These are phyloP conservation scores for Otus sunia DNA, from an alignment of 2,113 vertebrate genomes.

Conservation along the genomic window DNA sequence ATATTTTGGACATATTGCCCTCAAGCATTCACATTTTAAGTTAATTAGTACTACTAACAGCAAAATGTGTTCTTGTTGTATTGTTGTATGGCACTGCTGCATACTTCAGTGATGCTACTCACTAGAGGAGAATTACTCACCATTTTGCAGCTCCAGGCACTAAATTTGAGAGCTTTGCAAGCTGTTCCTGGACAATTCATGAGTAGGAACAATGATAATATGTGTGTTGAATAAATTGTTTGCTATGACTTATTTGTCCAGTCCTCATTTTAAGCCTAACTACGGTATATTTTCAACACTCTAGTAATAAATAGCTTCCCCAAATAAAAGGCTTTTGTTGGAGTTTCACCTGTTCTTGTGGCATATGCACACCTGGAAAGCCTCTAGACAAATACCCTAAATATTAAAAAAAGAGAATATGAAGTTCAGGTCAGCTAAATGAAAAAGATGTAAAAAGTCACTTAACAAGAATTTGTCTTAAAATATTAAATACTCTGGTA, in stretches of 20 bases:
- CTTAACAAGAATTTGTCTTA: neutral
- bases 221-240: constrained; percentile 13
- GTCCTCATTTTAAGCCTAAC: neutral
- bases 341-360: neutral
- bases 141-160: neutral
- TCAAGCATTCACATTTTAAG: neutral
- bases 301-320: constrained; percentile 5
- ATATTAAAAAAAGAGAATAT: constrained; percentile 9
- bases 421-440: neutral
- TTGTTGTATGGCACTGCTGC: rapidly evolving
- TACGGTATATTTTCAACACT: neutral
- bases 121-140: neutral
- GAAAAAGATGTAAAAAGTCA: neutral
- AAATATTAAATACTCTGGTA: neutral
- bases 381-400: neutral
- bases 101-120: neutral
- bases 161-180: neutral
- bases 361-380: neutral
- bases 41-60: neutral
- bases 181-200: neutral
- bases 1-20: neutral
- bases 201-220: neutral
- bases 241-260: constrained; percentile 18
- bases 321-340: constrained; percentile 41
- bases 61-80: neutral